Evolutionary conservation across 2,113 vertebrate species (phyloP).

Genomic region (Furnarius figulus): DNA sequence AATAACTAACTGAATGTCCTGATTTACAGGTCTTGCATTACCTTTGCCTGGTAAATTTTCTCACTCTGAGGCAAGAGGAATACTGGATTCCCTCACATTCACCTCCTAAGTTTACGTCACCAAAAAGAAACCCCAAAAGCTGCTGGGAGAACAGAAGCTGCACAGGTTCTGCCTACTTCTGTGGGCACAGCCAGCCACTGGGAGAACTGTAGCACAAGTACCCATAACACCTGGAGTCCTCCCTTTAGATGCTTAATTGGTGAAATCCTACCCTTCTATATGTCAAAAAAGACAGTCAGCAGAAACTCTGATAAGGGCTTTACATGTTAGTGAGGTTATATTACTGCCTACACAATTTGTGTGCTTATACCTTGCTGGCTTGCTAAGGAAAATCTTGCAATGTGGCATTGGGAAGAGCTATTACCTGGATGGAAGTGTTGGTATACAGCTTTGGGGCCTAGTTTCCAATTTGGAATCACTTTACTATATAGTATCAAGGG

Average conservation of each 20-base stretch:
- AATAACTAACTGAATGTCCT: background rate
- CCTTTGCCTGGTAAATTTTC: background rate
- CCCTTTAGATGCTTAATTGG: background rate
- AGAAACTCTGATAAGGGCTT: background rate
- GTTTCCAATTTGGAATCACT: background rate
- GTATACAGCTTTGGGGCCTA: background rate
- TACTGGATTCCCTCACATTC: background rate
- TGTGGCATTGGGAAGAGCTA: background rate
- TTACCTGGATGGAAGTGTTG: background rate
- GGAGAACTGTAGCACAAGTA: background rate
- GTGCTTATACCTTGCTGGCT: background rate
- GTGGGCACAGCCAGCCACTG: background rate
- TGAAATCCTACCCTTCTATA: background rate
- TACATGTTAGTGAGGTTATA: background rate
- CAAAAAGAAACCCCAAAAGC: background rate
- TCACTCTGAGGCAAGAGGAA: background rate
- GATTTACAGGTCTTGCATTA: background rate
- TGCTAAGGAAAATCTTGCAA: background rate
- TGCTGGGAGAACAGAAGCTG: background rate
- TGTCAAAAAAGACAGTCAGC: background rate
- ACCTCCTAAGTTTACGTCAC: background rate
- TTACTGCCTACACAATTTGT: background rate
- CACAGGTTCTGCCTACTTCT: background rate
- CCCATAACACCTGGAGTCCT: background rate
- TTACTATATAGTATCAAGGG: background rate